Base-by-base conservation (phyloP, 2,888 invertebrate species). In the Scrobipalpa atriplicella region DNA sequence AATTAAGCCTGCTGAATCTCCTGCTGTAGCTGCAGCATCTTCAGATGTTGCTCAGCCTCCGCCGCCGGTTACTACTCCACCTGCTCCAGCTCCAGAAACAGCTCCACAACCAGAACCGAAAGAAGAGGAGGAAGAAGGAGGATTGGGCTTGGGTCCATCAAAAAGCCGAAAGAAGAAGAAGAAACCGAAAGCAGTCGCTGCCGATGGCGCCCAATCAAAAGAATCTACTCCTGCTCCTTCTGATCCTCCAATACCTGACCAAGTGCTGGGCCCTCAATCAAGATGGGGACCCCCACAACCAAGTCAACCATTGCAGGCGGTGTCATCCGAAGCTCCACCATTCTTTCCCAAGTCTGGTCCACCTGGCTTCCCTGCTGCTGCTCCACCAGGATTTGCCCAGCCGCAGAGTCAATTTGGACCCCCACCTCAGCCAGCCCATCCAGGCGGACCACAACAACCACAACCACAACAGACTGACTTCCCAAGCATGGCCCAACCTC, bases 131-230 rank as follows among this genome's bases (percentile, higher is more conserved):
- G 66, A 61, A 13, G 69, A 21, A 16, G 47, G 47, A 47, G n/a
- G 47, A 2, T n/a, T 47, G 16, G 47, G 72, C 0, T 16, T 75
- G 1, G 77, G 78, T 6, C 68, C 75, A 9, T 72, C 70, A n/a
- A 63, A 72, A 18, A 68, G 71, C 0, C 70, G 68, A 8, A 60
- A 71, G 54, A 75, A 73, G 66, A 73, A 71, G 60, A 70, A 70
- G 60, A 72, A 71, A 62, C 66, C 38, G 0, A 21, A 38, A 36
- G 64, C 13, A 13, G 19, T 11, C 16, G 39, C 64, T 8, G 36
- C 36, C 29, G 11, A 5, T 54, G 29, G 51, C 61, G 16, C 9
- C 1, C 21, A 47, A 16, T 36, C 58, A 16, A 58, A 58, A 8
- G 58, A 58, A 38, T 36, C 52, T 38, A 13, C 54, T 18, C 52